A percentile compares a stretch with the other conserved stretches of the same genome.
phyloP scores from a whole-genome alignment of 1,140 invertebrate species.

The Drosophila tropicalis region DNA sequence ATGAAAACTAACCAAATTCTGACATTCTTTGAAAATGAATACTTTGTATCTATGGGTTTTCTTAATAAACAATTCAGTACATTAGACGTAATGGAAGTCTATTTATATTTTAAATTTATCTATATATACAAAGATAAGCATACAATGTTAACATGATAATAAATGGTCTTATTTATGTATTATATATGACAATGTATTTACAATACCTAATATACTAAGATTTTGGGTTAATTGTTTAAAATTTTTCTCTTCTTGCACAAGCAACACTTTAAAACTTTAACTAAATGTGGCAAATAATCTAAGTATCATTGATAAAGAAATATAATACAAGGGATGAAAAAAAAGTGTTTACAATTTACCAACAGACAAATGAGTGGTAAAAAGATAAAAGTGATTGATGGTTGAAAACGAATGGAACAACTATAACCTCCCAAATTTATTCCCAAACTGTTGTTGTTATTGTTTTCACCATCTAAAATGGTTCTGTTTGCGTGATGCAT shows the following conservation, averaged over 20 bases:
- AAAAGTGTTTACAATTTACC: conserved; percentile 25
- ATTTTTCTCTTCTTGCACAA: conserved; percentile 35
- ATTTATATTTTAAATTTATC: conserved; percentile 68
- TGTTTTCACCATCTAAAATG: conserved; percentile 67
- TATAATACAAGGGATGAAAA: conserved; percentile 33
- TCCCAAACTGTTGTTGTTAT: conserved; percentile 57
- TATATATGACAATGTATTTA: conserved; percentile 57
- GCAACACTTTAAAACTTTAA: conserved; percentile 54
- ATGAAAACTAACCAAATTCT: conserved; percentile 34
- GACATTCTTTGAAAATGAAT: neutral
- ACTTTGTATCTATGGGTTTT: conserved; percentile 27
- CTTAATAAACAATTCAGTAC: conserved; percentile 58
- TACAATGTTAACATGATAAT: conserved; percentile 43
- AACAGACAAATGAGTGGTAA: conserved; percentile 51
- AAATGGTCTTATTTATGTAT: conserved; percentile 22
- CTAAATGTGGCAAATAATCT: conserved; percentile 57
- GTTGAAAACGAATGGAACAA: conserved; percentile 36
- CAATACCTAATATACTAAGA: conserved; percentile 62
- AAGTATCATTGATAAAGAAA: conserved; percentile 35
- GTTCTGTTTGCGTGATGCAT: conserved; percentile 87
- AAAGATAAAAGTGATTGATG: conserved; percentile 38
- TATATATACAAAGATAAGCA: conserved; percentile 47
- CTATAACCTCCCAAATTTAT: conserved; percentile 56
- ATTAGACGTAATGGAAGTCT: conserved; percentile 61
- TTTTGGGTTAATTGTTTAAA: conserved; percentile 50